These are phyloP conservation scores for Drosophila helvetica DNA, from an alignment of 2,888 invertebrate genomes.

Conservation along the genomic window DNA sequence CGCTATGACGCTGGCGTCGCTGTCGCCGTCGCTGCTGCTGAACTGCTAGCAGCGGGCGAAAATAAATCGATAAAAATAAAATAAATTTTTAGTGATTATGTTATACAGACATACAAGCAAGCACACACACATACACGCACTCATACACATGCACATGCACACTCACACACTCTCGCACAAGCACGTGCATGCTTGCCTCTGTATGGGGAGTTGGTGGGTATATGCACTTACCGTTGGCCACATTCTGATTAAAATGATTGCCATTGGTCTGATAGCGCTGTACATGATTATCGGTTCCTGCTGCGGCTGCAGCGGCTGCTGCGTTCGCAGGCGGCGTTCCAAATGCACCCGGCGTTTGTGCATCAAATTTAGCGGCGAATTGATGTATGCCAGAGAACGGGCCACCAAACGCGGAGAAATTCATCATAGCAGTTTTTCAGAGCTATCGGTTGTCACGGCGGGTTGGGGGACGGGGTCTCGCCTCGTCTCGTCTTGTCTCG, in stretches of 20 bases:
- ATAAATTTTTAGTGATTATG: constrained; percentile 80
- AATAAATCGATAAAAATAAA: constrained; percentile 79
- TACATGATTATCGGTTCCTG: constrained; percentile 81
- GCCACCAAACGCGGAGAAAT: constrained; percentile 84
- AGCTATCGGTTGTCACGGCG: constrained; percentile 7
- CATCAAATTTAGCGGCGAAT: constrained; percentile 84
- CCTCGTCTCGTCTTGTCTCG: constrained; percentile 27
- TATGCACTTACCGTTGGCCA: constrained; percentile 82
- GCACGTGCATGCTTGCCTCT: constrained; percentile 51
- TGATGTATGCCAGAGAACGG: constrained; percentile 84
- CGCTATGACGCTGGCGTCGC: constrained; percentile 54
- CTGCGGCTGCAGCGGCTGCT: constrained; percentile 68
- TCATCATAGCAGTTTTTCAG: constrained; percentile 81
- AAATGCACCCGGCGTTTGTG: constrained; percentile 83
- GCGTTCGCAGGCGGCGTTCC: constrained; percentile 82
- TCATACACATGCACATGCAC: too few relatives aligned
- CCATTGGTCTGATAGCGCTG: constrained; percentile 84
- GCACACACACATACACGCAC: constrained; percentile 17
- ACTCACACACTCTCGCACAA: too few relatives aligned
- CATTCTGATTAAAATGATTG: constrained; percentile 84
- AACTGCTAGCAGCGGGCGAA: constrained; percentile 64
- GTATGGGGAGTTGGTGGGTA: constrained; percentile 31
- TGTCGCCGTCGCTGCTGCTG: constrained; percentile 33
- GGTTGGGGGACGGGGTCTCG: constrained; percentile 13
- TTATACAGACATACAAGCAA: constrained; percentile 59